phyloP scores from a whole-genome alignment of 2,113 vertebrate genomes.

The Sander lucioperca region DNA sequence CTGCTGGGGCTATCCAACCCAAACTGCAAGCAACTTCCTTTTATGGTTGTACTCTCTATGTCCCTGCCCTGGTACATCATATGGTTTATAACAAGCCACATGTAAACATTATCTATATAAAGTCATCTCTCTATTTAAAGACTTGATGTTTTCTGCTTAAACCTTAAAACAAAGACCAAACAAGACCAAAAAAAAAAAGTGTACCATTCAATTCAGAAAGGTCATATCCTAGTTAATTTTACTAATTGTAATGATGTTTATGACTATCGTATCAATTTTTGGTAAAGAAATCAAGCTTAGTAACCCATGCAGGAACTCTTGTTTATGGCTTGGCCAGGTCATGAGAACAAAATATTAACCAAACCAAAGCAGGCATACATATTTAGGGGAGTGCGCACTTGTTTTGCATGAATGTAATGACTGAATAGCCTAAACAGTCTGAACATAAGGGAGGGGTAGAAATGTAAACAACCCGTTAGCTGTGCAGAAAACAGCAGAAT shows the following conservation, averaged over 20 bases:
- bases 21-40: constrained; percentile 73
- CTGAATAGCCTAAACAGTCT: neutral
- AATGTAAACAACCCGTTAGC: neutral
- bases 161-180: neutral
- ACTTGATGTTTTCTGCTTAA: neutral
- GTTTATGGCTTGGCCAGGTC: neutral
- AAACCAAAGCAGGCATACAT: neutral
- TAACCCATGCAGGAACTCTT: neutral
- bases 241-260: neutral
- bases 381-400: constrained; percentile 8
- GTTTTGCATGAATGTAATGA: constrained; percentile 1
- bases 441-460: neutral
- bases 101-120: constrained; percentile 9
- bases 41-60: constrained; percentile 58
- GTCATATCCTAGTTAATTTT: neutral
- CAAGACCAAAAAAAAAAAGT: neutral
- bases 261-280: neutral
- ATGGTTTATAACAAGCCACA: constrained; percentile 25
- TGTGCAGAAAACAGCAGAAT: neutral
- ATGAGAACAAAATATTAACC: neutral
- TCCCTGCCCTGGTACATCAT: constrained; percentile 26
- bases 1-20: constrained; percentile 58
- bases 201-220: neutral
- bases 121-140: neutral
- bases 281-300: neutral